Evolutionary conservation across 2,113 vertebrate species (phyloP).

Genomic region (Rhipidura dahli): DNA sequence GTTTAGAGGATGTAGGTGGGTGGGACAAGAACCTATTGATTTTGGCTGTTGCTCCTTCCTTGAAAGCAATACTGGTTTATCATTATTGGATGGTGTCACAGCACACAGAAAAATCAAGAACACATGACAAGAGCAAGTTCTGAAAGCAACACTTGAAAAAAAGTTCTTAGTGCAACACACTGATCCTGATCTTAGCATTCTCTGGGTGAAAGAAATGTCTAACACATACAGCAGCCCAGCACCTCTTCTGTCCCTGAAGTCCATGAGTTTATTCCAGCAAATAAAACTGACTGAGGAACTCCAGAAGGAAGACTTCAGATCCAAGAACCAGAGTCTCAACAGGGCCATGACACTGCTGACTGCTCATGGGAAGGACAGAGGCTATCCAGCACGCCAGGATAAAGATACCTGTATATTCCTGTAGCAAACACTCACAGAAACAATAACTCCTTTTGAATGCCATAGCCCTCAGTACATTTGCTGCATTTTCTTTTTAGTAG

Average conservation of each 20-base stretch:
- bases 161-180: background rate
- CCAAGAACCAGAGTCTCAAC: background rate
- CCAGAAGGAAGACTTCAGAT: background rate
- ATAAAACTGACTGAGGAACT: background rate
- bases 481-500: background rate
- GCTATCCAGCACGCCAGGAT: background rate
- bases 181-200: background rate
- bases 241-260: background rate
- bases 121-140: background rate
- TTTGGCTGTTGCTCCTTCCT: background rate
- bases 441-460: background rate
- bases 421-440: background rate
- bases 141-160: background rate
- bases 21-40: background rate
- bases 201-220: background rate
- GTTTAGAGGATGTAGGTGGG: no score
- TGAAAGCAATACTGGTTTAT: background rate
- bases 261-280: background rate
- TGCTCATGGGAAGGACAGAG: background rate
- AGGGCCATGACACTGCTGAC: background rate
- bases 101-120: background rate
- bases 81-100: rapidly evolving
- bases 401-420: background rate
- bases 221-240: rapidly evolving
- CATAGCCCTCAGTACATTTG: background rate